A percentile compares a stretch with the other conserved stretches of the same genome.
phyloP scores from a whole-genome alignment of 1,140 invertebrate genomes.

The Lordiphosa stackelbergi region DNA sequence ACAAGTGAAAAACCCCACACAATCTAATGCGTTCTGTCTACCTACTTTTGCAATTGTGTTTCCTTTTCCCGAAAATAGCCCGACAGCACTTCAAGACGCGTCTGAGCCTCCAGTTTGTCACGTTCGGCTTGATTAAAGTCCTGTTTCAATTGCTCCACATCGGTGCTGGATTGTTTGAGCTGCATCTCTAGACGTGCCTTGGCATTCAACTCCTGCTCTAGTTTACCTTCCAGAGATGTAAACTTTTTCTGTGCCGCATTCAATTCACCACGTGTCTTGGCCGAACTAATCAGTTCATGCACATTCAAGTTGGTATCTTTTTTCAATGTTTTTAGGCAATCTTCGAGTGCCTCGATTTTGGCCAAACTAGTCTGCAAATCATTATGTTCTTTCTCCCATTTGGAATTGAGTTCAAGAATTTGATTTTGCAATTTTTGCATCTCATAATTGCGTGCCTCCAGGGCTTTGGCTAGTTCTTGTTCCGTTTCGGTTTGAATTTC shows the following conservation, averaged over 20 bases:
- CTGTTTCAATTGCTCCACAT: slow-evolving; percentile 79
- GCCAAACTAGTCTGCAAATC: slow-evolving; percentile 67
- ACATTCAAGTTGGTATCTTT: slow-evolving; percentile 76
- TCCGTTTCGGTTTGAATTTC: slow-evolving; percentile 73
- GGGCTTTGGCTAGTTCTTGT: slow-evolving; percentile 65
- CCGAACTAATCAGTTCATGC: slow-evolving; percentile 76
- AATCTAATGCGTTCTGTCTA: neutral
- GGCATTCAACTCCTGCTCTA: slow-evolving; percentile 76
- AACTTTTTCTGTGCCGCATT: slow-evolving; percentile 78
- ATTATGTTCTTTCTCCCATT: slow-evolving; percentile 53
- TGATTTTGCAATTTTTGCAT: slow-evolving; percentile 74
- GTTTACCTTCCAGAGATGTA: slow-evolving; percentile 62
- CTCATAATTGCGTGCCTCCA: slow-evolving; percentile 72
- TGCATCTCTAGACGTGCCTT: slow-evolving; percentile 56
- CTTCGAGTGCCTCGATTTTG: slow-evolving; percentile 77
- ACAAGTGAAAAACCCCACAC: too few relatives aligned
- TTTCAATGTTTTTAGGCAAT: slow-evolving; percentile 77
- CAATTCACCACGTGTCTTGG: slow-evolving; percentile 78
- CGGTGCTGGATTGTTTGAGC: slow-evolving; percentile 47
- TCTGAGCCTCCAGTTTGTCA: slow-evolving; percentile 88
- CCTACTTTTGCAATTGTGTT: slow-evolving; percentile 87
- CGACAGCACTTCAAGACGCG: slow-evolving; percentile 88
- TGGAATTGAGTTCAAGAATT: slow-evolving; percentile 48
- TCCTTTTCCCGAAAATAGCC: slow-evolving; percentile 94
- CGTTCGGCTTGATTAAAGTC: slow-evolving; percentile 85